These are phyloP conservation scores for Andricus grossulariae DNA, from an alignment of 1,140 invertebrate genomes.

Conservation along the genomic window DNA sequence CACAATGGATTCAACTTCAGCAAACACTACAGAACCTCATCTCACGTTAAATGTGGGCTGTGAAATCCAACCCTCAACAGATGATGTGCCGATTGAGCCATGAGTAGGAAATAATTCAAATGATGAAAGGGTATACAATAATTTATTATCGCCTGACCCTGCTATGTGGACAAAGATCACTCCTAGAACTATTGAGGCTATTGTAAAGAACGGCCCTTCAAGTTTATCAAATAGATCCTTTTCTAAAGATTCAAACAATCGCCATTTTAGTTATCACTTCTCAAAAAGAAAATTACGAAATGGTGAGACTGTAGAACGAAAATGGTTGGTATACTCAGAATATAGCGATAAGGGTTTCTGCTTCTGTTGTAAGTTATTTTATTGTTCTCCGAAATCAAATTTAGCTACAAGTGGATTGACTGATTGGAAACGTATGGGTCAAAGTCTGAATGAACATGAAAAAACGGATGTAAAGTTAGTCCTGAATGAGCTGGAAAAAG, in stretches of 20 bases:
- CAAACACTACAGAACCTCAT: too few species aligned
- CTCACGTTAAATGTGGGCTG: too few species aligned
- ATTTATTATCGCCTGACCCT: too few species aligned
- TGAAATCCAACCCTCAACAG: too few species aligned
- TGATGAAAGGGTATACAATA: too few species aligned
- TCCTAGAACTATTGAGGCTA: too few species aligned
- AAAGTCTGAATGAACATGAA: not conserved
- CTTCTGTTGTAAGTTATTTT: not conserved
- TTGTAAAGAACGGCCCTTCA: slow-evolving; percentile 2
- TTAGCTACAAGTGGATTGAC: slow-evolving; percentile 2
- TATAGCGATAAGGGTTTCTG: slow-evolving; percentile 4
- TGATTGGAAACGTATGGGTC: not conserved
- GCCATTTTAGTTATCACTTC: not conserved
- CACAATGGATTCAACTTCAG: too few species aligned
- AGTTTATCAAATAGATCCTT: not conserved
- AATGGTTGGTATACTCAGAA: slow-evolving; percentile 14
- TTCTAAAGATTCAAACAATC: not conserved
- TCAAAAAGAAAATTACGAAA: not conserved
- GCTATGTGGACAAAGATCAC: too few species aligned
- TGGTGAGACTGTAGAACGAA: not conserved
- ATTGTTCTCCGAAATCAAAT: not conserved
- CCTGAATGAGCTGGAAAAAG: too few species aligned
- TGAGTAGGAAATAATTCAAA: too few species aligned
- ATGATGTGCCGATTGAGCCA: too few species aligned
- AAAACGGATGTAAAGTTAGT: too few species aligned